These are phyloP conservation scores for Anarhynchus alexandrinus DNA, from an alignment of 2,113 vertebrate genomes.

Conservation along the genomic window DNA sequence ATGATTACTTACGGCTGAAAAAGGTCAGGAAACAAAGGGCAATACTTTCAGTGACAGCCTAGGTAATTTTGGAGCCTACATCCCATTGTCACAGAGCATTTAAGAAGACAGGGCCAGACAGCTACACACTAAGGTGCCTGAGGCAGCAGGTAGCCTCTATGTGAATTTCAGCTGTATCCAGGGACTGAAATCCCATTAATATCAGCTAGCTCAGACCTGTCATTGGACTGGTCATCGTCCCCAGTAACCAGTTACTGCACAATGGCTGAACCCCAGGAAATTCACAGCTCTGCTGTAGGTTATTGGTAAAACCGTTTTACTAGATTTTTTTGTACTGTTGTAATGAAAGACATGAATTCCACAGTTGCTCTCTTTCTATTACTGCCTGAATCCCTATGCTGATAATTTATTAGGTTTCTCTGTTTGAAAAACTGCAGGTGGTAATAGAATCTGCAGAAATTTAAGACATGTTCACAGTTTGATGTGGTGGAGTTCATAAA, in stretches of 20 bases:
- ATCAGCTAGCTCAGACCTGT: not conserved
- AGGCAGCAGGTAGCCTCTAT: not conserved
- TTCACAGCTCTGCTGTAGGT: not conserved
- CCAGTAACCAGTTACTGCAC: not conserved
- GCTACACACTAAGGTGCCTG: accelerated
- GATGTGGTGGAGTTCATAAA: conserved; percentile 11
- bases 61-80: not conserved
- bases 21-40: not conserved
- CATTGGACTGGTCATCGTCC: not conserved
- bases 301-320: not conserved
- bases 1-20: not conserved
- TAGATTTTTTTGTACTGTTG: not conserved
- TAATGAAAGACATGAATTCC: not conserved
- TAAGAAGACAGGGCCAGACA: not conserved
- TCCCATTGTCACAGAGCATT: not conserved
- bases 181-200: not conserved
- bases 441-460: conserved; percentile 37
- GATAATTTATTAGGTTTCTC: conserved; percentile 15
- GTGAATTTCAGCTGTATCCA: not conserved
- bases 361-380: not conserved
- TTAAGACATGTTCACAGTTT: conserved; percentile 20
- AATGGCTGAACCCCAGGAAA: not conserved
- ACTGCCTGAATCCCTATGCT: not conserved
- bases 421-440: conserved; percentile 32
- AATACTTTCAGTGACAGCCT: not conserved